Conservation (phyloP, 2,113 vertebrate species). For the Pithys albifrons region DNA sequence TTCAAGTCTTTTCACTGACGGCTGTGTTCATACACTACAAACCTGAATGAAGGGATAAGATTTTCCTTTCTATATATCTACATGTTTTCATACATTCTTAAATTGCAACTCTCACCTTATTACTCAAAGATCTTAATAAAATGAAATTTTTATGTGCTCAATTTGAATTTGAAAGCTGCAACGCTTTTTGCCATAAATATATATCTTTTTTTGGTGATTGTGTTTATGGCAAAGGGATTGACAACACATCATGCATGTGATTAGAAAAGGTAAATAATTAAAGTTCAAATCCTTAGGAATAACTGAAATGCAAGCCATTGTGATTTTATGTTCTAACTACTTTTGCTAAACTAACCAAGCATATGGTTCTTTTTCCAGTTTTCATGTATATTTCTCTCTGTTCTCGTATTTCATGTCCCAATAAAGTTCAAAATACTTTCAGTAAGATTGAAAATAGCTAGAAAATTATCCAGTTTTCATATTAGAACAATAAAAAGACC, state of each 20-base stretch:
- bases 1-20: background rate
- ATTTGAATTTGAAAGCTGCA: background rate
- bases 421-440: background rate
- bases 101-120: background rate
- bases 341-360: background rate
- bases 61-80: background rate
- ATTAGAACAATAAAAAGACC: background rate
- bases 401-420: background rate
- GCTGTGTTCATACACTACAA: background rate
- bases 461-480: background rate
- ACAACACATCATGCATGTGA: background rate
- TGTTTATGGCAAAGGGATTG: background rate
- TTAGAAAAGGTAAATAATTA: background rate
- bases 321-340: background rate
- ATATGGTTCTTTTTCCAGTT: accelerated
- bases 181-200: background rate
- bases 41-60: background rate
- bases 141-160: background rate
- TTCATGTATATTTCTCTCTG: background rate
- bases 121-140: background rate
- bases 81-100: background rate
- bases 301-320: background rate
- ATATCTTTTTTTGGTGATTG: background rate
- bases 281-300: background rate
- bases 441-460: background rate